Base-by-base conservation (phyloP, 2,797 vertebrate species). In the Aplochiton taeniatus region DNA sequence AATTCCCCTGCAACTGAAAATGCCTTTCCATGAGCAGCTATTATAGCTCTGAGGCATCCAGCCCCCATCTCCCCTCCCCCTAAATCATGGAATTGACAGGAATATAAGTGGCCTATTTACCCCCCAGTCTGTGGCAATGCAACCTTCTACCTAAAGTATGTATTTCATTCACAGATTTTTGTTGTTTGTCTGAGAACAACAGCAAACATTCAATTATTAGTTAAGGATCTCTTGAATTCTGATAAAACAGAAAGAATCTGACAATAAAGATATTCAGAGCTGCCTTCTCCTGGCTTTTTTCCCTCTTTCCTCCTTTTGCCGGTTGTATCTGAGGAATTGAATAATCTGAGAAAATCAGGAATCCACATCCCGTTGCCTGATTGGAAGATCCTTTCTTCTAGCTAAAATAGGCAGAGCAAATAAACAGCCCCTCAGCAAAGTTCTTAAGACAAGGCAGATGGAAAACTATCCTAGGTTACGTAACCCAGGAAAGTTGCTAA, bases 61-160 rank as follows among this genome's bases (percentile, higher is more conserved):
- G 9, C 14, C 46, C n/a, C 31, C 31, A 31, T 6, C 31, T 18
- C 16, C n/a, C 2, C 18, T 60, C 63, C 58, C 31, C 58, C 53
- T 50, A 65, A 61, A 66, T 60, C 63, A 49, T 51, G 18, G 58
- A 56, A 59, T 43, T 18, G 54, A 47, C 58, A 66, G 63, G 68
- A 70, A 73, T 72, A 76, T 64, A 78, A 76, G 70, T 71, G 17
- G 59, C 50, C 56, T 61, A 66, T 68, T 75, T 75, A 73, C 68
- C 57, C 11, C 66, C 5, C 47, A 11, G 19, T 53, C 47, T 50
- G n/a, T 48, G 52, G 51, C 61, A 46, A 48, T 61, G n/a, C 54
- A 65, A 51, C 49, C 50, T 60, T 42, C 41, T 51, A 54, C 55
- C 65, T 66, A 60, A 42, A 19, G 7, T 13, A 11, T 60, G 42